These are phyloP conservation scores for human (Homo sapiens) DNA, from an alignment of 2,113 vertebrate species.

Conservation along the genomic window DNA sequence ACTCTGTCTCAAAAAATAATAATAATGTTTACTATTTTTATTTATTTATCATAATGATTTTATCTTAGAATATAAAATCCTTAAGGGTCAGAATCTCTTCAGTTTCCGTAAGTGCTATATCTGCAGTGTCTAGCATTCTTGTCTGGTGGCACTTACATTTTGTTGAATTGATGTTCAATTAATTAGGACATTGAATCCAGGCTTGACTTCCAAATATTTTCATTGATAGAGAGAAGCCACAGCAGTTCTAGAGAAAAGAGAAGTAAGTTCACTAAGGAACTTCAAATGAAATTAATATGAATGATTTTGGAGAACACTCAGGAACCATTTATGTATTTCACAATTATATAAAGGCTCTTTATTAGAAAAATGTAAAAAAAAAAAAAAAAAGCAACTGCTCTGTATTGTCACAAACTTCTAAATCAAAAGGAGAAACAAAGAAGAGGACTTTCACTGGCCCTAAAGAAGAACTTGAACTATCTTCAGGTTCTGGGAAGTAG, in stretches of 20 bases:
- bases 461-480: background rate
- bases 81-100: background rate
- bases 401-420: background rate
- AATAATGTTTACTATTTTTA: background rate
- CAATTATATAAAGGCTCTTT: background rate
- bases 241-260: background rate
- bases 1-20: too few species aligned
- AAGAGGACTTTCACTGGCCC: background rate
- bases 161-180: background rate
- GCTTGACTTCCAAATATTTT: background rate
- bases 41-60: background rate
- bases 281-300: background rate
- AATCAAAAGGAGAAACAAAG: background rate
- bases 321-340: background rate
- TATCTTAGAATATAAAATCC: background rate
- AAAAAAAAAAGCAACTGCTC: background rate
- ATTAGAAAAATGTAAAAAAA: background rate
- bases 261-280: background rate
- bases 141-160: background rate
- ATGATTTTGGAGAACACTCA: background rate
- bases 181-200: background rate
- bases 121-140: background rate
- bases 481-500: background rate
- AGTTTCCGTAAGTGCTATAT: background rate
- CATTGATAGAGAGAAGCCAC: background rate